phyloP scores from a whole-genome alignment of 2,113 vertebrate genomes.

The Sebastes fasciatus region DNA sequence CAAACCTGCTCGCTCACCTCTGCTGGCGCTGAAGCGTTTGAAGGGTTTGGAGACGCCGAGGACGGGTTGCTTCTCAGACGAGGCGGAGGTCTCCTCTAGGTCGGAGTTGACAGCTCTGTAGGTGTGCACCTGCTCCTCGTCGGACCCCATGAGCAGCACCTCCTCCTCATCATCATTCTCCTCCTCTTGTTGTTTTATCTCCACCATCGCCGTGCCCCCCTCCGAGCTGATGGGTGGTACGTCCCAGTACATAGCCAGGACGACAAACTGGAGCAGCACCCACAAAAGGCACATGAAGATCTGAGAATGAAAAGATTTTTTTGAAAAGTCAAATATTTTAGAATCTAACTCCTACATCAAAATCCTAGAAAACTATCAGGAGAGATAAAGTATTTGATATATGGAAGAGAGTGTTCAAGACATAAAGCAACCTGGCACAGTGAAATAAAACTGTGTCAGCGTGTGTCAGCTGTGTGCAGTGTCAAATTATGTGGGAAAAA shows the following conservation, averaged over 20 bases:
- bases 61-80: conserved; percentile 23
- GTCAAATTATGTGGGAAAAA: conserved; percentile 51
- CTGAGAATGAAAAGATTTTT: conserved; percentile 63
- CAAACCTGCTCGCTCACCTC: conserved; percentile 73
- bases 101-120: conserved; percentile 65
- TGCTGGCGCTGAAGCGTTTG: conserved; percentile 76
- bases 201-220: conserved; percentile 46
- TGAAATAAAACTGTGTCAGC: conserved; percentile 7
- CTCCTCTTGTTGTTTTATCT: conserved; percentile 52
- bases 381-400: conserved; percentile 7
- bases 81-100: conserved; percentile 42
- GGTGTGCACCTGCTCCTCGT: conserved; percentile 58
- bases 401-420: neutral
- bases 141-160: conserved; percentile 66
- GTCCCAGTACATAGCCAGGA: conserved; percentile 85
- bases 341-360: neutral
- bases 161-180: conserved; percentile 73
- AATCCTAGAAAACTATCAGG: conserved; percentile 17
- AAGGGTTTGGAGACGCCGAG: conserved; percentile 61
- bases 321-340: neutral
- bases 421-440: conserved; percentile 7
- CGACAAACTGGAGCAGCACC: conserved; percentile 84
- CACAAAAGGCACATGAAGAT: conserved; percentile 89
- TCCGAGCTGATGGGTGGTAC: conserved; percentile 67
- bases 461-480: neutral